These are phyloP conservation scores for Etia nguti DNA, from an alignment of 2,113 vertebrate species.

Conservation along the genomic window DNA sequence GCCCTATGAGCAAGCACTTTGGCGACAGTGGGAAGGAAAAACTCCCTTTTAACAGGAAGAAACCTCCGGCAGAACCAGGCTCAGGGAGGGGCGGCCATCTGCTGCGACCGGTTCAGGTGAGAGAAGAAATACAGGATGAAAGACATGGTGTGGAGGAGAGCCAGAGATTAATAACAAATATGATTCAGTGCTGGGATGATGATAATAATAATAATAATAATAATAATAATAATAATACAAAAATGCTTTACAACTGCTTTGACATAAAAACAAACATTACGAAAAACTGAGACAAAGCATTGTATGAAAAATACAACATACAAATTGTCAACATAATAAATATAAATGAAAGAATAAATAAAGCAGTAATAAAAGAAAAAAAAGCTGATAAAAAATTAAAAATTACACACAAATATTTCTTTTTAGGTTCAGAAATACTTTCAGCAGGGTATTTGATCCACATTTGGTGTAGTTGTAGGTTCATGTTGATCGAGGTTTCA, in stretches of 20 bases:
- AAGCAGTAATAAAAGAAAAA: not conserved
- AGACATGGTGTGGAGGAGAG: not conserved
- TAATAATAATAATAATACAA: not conserved
- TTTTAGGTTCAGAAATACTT: not conserved
- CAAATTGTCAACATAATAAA: not conserved
- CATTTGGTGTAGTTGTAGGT: not conserved
- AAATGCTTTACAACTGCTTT: not conserved
- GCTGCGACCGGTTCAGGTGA: not conserved
- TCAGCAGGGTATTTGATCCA: not conserved
- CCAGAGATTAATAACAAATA: not conserved
- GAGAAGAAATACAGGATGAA: not conserved
- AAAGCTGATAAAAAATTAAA: not conserved
- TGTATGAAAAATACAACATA: not conserved
- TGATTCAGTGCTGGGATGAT: not conserved
- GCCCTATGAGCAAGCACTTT: not conserved
- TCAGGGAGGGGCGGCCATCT: not conserved
- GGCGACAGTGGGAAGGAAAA: not conserved
- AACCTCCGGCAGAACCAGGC: not conserved
- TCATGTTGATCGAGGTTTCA: not conserved
- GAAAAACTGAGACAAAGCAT: not conserved
- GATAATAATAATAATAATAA: not conserved
- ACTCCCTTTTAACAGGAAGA: not conserved
- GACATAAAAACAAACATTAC: not conserved
- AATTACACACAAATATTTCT: not conserved
- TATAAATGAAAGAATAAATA: not conserved